Conservation (phyloP, 92 coral and sea anemone species). For the Chrysogorgia sp. region DNA sequence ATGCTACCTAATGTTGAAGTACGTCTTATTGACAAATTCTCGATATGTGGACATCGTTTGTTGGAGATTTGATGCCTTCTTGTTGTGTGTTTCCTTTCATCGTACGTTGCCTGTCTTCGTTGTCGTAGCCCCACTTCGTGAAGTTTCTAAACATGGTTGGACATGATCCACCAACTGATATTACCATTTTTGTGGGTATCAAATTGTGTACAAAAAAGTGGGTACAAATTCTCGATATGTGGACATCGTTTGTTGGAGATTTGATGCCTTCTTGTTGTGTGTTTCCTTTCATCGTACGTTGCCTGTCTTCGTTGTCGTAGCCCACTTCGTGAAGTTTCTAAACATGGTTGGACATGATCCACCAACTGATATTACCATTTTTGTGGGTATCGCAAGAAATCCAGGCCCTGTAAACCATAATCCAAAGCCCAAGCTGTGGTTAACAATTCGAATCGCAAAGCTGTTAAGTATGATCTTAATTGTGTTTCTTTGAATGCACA, state of each 20-base stretch:
- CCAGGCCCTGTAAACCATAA: not conserved
- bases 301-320: not conserved
- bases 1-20: no score
- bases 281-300: no score
- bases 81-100: no score
- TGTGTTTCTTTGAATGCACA: slow-evolving; percentile 15
- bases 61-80: no score
- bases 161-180: slow-evolving; percentile 1
- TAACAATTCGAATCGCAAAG: not conserved
- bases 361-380: not conserved
- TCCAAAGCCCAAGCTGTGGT: not conserved
- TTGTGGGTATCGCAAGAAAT: not conserved
- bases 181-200: not conserved
- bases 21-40: no score
- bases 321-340: not conserved
- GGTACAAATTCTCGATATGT: no score
- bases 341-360: slow-evolving; percentile 1
- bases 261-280: no score
- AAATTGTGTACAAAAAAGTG: no score
- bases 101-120: not conserved
- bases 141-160: not conserved
- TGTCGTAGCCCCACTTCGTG: not conserved
- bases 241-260: no score
- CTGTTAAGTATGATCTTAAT: not conserved
- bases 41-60: no score